A percentile compares a stretch with the other conserved stretches of the same genome.
phyloP scores from a whole-genome alignment of 2,888 invertebrate species.

The Gnatocerus cornutus region DNA sequence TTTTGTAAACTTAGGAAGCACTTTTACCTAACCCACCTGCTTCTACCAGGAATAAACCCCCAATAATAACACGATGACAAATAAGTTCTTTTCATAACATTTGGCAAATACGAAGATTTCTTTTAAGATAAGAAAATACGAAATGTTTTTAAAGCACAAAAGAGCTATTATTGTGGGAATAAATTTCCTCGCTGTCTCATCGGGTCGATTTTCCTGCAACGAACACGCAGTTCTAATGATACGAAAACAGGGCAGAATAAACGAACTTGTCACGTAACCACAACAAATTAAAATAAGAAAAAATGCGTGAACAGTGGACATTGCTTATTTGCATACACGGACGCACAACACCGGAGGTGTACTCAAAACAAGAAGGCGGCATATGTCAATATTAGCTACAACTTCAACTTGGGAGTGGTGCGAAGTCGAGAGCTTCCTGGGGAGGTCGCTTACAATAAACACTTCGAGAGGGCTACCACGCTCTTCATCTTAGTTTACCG shows the following conservation, averaged over 20 bases:
- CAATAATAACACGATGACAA: conserved; percentile 57
- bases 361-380: conserved; percentile 57
- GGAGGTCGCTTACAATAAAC: conserved; percentile 66
- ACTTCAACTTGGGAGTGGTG: conserved; percentile 58
- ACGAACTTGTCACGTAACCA: conserved; percentile 50
- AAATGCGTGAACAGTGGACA: conserved; percentile 40
- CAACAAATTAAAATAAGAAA: conserved; percentile 47
- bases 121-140: conserved; percentile 57
- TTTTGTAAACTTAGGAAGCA: conserved; percentile 50
- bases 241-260: conserved; percentile 46
- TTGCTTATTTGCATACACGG: conserved; percentile 58
- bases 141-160: conserved; percentile 51
- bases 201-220: conserved; percentile 41
- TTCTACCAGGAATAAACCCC: conserved; percentile 50
- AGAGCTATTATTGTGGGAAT: conserved; percentile 43
- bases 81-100: conserved; percentile 59
- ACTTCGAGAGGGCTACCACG: conserved; percentile 62
- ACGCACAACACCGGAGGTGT: conserved; percentile 59
- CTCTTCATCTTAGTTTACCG: conserved; percentile 53
- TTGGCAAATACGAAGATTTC: conserved; percentile 57
- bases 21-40: conserved; percentile 53
- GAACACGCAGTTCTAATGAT: conserved; percentile 46
- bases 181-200: conserved; percentile 31
- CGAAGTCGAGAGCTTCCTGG: conserved; percentile 59
- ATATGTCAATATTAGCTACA: conserved; percentile 59